Base-by-base conservation (phyloP, 2,797 vertebrate species). In the Artibeus lituratus region DNA sequence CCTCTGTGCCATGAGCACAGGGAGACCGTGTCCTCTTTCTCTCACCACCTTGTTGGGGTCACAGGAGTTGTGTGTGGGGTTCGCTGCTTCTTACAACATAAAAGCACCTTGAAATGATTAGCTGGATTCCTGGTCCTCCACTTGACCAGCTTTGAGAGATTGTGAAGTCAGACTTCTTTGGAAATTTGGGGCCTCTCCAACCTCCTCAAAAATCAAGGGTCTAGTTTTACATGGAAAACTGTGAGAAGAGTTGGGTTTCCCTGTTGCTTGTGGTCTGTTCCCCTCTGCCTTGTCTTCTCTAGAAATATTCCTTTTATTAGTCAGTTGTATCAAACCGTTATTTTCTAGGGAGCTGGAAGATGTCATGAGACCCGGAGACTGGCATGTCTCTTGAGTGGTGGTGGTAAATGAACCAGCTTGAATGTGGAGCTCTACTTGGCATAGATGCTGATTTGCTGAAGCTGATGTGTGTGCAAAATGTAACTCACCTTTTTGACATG, bases 361-460 rank as follows among this genome's bases (percentile, higher is more conserved):
- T 65, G 29, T 74, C 80, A 57, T 49, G 72, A 96, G 92, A 86
- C 73, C 90, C 90, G 88, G 94, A 96, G 53, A 76, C 47, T 44
- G 72, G 35, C 12, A 3, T 24, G 49, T 74, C 55, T 87, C 49
- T 81, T 91, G 78, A 92, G 80, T 81, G 67, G 78, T 59, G 12
- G 35, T 55, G 59, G 82, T 65, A 76, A 88, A 42, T 47, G 84
- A 92, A 44, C 77, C 82, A 18, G 9, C 55, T 29, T 49, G 65
- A 16, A 19, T 10, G 44, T 70, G 7, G 22, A 72, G 11, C 55
- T 55, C 44, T 11, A 11, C 26, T 12, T 76, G 77, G 49, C 4
- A 0, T n/a, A 73, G n/a, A 92, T 65, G 29, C 44, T 57, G 39
- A 90, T 83, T 59, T 94, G 90, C 70, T 80, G 73, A 90, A 85